These are phyloP conservation scores for Lasioglossum zephyrum DNA, from an alignment of 2,888 invertebrate genomes.

Conservation along the genomic window DNA sequence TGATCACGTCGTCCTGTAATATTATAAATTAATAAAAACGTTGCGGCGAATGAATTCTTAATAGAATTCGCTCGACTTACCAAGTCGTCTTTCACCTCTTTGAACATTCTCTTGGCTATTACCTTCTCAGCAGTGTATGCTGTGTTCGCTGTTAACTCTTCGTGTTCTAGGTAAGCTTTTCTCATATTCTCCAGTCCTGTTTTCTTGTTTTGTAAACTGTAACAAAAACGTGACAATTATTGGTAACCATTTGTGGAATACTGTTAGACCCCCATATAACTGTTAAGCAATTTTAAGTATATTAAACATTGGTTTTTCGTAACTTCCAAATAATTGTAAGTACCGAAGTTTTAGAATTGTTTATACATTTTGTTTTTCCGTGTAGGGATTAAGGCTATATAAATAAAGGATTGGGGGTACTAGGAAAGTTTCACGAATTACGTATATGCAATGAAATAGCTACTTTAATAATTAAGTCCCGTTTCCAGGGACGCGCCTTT, in stretches of 20 bases:
- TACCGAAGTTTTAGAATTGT: no score
- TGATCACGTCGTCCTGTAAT: conserved; percentile 72
- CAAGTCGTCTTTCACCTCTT: conserved; percentile 73
- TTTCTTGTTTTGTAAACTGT: conserved; percentile 74
- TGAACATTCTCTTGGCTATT: conserved; percentile 67
- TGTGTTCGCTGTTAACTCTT: conserved; percentile 57
- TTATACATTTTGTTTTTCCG: no score
- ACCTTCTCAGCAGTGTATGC: conserved; percentile 68
- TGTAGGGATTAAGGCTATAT: no score
- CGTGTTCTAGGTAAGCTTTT: conserved; percentile 63
- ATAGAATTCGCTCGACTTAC: conserved; percentile 62
- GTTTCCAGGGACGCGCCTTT: no score
- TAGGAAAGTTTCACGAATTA: no score
- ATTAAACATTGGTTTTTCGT: neutral
- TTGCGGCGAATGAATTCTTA: neutral
- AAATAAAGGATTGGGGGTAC: no score
- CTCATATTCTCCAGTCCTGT: conserved; percentile 74
- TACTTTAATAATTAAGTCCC: no score
- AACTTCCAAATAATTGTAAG: no score
- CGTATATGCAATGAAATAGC: no score
- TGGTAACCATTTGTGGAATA: neutral
- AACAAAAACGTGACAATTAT: conserved; percentile 10
- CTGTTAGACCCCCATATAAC: neutral
- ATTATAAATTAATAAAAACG: neutral
- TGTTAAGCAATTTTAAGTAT: neutral